Base-by-base conservation (phyloP, 2,888 invertebrate species). In the Phengaris alcon region DNA sequence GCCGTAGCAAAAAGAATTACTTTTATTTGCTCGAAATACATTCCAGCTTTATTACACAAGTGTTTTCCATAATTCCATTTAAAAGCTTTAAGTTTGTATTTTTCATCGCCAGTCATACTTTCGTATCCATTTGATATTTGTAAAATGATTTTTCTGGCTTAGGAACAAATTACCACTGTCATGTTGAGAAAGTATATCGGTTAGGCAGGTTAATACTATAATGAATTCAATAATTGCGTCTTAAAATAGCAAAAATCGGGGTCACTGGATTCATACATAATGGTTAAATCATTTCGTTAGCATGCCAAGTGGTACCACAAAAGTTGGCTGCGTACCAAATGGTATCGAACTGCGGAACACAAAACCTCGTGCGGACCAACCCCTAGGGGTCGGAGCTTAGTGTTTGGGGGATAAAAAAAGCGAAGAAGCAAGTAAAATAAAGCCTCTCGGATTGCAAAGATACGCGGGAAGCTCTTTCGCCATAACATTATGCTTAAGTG, bases 281-380 rank as follows among this genome's bases (percentile, higher is more conserved):
- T 64, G 46, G 69, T 48, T 48, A 69, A 69, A 69, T 69, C 22
- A 72, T 72, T 72, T 72, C 22, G 52, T 52, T 72, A 52, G 35
- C 72, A 72, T 52, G 72, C 52, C 72, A 72, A 72, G 72, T 35
- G 72, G 52, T 72, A 54, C 13, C 72, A 35, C 72, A 72, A 52
- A 72, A 72, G 22, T 72, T 72, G 72, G 72, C 54, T 54, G 72
- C 54, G 52, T 52, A 54, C 72, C 72, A 72, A 72, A 72, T 35
- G 72, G 72, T 52, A 72, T 72, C 51, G 54, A 72, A 54, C 54
- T 72, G 52, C 54, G 51, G 51, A 72, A 35, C 72, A 72, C 72
- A 72, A 35, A 72, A 54, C 51, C 72, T 72, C 8, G 22, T 54
- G 10, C 72, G 72, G 13, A 6, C 22, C 54, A 72, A 72, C 54